A percentile compares a stretch with the other conserved stretches of the same genome.
phyloP scores from a whole-genome alignment of 2,888 invertebrate genomes.

The Idaea biselata region DNA sequence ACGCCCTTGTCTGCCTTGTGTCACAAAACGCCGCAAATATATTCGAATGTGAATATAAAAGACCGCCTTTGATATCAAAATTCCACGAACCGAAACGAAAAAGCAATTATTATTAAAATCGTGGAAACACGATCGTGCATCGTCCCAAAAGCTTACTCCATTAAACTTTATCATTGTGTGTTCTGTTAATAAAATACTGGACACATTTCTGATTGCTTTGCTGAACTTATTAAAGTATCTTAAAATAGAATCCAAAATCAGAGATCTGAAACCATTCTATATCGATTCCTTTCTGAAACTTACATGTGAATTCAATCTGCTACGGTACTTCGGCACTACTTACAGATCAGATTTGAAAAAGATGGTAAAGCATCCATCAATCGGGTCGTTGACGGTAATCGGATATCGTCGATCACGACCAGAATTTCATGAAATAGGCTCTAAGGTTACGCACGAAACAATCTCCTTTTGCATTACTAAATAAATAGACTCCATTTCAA shows the following conservation, averaged over 20 bases:
- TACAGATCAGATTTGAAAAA: slow-evolving; percentile 22
- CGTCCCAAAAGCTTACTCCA: slow-evolving; percentile 31
- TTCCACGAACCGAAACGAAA: slow-evolving; percentile 14
- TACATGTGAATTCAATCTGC: too few relatives aligned
- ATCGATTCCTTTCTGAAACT: too few relatives aligned
- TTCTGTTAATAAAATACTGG: slow-evolving; percentile 13
- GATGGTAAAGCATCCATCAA: slow-evolving; percentile 31
- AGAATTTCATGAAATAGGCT: slow-evolving; percentile 5
- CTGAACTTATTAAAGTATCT: neutral
- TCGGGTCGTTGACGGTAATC: slow-evolving; percentile 22
- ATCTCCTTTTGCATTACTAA: too few relatives aligned
- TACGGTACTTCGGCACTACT: neutral
- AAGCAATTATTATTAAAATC: slow-evolving; percentile 19
- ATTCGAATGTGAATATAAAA: slow-evolving; percentile 6
- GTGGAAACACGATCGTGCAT: slow-evolving; percentile 13
- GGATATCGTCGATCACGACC: slow-evolving; percentile 26
- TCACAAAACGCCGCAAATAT: neutral
- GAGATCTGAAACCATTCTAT: too few relatives aligned
- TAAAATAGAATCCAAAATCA: too few relatives aligned
- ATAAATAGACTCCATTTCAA: neutral
- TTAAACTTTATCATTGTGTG: slow-evolving; percentile 35
- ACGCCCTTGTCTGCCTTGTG: neutral
- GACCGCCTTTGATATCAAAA: slow-evolving; percentile 7
- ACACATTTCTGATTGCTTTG: slow-evolving; percentile 10
- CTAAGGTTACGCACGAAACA: neutral